phyloP scores from a whole-genome alignment of 2,113 vertebrate genomes.

The Amblyornis subalaris region DNA sequence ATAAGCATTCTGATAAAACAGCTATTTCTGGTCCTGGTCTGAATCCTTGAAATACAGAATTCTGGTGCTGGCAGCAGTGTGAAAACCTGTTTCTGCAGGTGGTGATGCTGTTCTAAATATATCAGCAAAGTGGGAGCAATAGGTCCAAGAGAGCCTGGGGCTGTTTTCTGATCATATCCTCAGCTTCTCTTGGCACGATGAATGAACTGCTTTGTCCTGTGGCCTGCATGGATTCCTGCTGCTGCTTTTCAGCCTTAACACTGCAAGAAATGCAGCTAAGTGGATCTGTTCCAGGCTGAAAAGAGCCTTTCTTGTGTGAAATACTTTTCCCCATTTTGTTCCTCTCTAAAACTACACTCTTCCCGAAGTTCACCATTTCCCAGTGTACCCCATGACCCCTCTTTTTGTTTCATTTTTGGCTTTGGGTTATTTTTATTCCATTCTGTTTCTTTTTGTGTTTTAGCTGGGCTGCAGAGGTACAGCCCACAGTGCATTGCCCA shows the following conservation, averaged over 20 bases:
- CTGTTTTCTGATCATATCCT: conserved; percentile 20
- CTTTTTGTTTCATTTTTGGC: background rate
- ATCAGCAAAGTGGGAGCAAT: conserved; percentile 22
- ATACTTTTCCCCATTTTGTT: background rate
- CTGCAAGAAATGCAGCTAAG: conserved; percentile 25
- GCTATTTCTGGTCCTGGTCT: background rate
- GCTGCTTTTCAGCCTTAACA: conserved; percentile 24
- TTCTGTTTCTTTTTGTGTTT: background rate
- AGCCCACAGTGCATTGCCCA: background rate
- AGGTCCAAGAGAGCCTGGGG: background rate
- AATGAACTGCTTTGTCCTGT: conserved; percentile 37
- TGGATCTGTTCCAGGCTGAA: conserved; percentile 11
- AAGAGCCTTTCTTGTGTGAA: conserved; percentile 36
- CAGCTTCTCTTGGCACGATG: conserved; percentile 17
- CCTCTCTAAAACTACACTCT: background rate
- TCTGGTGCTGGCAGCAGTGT: conserved; percentile 1
- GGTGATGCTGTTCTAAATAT: conserved; percentile 19
- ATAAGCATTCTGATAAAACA: background rate
- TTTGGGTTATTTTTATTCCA: background rate
- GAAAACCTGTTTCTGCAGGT: conserved; percentile 36
- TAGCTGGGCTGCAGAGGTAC: background rate
- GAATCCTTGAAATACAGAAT: background rate
- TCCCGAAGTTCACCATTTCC: background rate
- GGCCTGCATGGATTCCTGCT: conserved; percentile 20
- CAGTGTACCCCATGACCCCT: background rate